Evolutionary conservation across 1,140 invertebrate species (phyloP), one percentile per base, ranked within the genome.

Genomic region (Drosophila persimilis): DNA sequence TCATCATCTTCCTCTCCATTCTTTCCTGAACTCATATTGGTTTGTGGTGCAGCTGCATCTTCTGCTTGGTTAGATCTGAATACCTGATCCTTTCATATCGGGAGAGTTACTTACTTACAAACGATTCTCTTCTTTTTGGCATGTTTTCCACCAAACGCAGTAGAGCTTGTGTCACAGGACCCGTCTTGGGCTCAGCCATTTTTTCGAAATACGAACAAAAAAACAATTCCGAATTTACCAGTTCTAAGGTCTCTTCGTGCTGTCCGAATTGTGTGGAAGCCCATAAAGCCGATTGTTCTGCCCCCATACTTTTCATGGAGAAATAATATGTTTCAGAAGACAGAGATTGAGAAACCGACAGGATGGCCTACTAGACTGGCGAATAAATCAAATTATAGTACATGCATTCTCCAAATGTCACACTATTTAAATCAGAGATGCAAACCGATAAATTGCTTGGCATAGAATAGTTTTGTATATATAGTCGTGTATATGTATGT

Each of bases 251-350:
- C 3, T 39, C n/a, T 43, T 85, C 83, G 0, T 51, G 64, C 29
- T 56, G 53, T 29, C 64, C 59, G 0, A 77, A 86, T 63, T 85
- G 67, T 3, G 81, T 77, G 39, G 77, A 85, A 43, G 17, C 81
- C 26, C 77, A 67, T 22, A 77, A 45, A 1, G 81, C 81, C 7
- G 81, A 85, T 43, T 85, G 81, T 20, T 86, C 81, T 13, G 81
- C 81, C 24, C 83, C 81, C 81, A 85, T 85, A 20, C 46, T 76
- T 6, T 9, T 13, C 26, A 9, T 29, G 0, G 3, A 8, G 4
- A 31, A 58, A n/a, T 43, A 11, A 13, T 4, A 24, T 6, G 5
- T 39, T 39, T 11, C 11, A 11, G 3, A 0, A 3, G 17, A 29
- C 7, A n/a, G 3, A 7, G 9, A 11, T n/a, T 13, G 2, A 7